Evolutionary conservation across 2,113 vertebrate genomes (phyloP).

Genomic region (Lycocorax pyrrhopterus): DNA sequence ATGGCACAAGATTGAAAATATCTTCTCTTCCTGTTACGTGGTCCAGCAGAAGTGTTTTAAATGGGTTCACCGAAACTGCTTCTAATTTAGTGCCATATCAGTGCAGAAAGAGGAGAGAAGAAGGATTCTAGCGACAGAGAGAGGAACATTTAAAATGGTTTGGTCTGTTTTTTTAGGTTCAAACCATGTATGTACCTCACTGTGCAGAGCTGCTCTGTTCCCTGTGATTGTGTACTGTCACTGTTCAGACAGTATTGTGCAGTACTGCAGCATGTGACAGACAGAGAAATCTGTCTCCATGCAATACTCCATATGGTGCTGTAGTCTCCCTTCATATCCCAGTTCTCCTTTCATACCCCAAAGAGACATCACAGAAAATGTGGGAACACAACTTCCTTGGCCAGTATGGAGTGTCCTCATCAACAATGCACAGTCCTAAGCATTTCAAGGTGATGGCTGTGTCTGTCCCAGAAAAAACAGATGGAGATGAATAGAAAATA

Average conservation of each 20-base stretch:
- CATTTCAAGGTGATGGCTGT: background rate
- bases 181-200: accelerated
- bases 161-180: background rate
- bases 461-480: background rate
- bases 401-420: background rate
- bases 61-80: background rate
- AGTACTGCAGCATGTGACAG: background rate
- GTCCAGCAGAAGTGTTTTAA: background rate
- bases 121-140: background rate
- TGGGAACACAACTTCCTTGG: background rate
- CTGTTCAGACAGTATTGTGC: background rate
- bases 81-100: background rate
- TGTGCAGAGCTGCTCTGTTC: background rate
- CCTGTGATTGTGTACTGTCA: accelerated
- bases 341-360: background rate
- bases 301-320: background rate
- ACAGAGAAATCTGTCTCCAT: background rate
- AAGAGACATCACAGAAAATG: background rate
- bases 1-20: background rate
- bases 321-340: background rate
- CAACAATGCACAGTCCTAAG: background rate
- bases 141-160: background rate
- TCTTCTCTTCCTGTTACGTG: background rate
- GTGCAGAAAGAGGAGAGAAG: background rate
- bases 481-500: background rate